These are phyloP conservation scores for Tetranychus piercei DNA, from an alignment of 2,888 invertebrate species.

Conservation along the genomic window DNA sequence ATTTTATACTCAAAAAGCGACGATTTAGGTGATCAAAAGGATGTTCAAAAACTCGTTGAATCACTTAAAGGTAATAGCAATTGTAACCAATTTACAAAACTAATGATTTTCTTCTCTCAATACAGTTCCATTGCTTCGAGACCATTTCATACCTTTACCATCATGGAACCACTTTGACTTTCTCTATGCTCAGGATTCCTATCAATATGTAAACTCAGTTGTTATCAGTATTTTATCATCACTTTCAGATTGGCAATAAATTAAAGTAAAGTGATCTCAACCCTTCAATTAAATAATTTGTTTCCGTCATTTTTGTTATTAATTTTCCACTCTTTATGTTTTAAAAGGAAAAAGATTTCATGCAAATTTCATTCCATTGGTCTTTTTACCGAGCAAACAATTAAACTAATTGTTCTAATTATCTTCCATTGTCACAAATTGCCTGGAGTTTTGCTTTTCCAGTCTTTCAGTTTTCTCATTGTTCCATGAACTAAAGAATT, in stretches of 20 bases:
- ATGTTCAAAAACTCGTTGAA: background rate
- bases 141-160: background rate
- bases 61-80: constrained; percentile 2
- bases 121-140: background rate
- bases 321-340: too few relatives aligned
- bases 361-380: too few relatives aligned
- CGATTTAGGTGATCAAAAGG: background rate
- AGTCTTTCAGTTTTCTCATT: too few relatives aligned
- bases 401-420: too few relatives aligned
- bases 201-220: background rate
- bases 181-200: background rate
- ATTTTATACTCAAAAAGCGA: constrained; percentile 1
- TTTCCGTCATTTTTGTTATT: too few relatives aligned
- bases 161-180: constrained; percentile 11
- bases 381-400: too few relatives aligned
- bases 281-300: too few relatives aligned
- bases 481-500: too few relatives aligned
- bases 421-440: too few relatives aligned
- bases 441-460: too few relatives aligned
- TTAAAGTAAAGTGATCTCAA: too few relatives aligned
- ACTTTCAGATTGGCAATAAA: background rate
- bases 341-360: too few relatives aligned
- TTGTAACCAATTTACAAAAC: background rate
- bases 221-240: background rate
- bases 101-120: background rate